A percentile compares a stretch with the other conserved stretches of the same genome.
These are phyloP conservation scores for Andricus quercusramuli DNA, from an alignment of 2,888 invertebrate species.

Conservation along the genomic window DNA sequence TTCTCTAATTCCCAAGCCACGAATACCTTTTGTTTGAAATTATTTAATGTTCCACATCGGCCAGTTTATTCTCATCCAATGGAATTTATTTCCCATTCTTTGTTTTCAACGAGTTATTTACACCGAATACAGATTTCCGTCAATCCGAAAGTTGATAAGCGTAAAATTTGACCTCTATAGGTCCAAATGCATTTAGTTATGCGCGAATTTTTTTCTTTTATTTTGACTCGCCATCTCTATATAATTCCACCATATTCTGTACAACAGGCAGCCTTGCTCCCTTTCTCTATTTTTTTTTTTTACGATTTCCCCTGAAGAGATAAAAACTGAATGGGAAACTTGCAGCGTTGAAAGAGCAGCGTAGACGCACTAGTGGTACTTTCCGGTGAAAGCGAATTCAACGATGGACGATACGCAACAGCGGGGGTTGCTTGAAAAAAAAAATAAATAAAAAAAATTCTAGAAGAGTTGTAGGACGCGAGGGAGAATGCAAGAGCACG, in stretches of 20 bases:
- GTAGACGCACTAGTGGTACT: constrained; percentile 43
- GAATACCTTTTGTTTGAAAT: neutral
- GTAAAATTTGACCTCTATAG: constrained; percentile 13
- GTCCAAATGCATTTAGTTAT: constrained; percentile 17
- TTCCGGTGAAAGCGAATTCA: constrained; percentile 57
- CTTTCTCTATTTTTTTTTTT: constrained; percentile 17
- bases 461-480: constrained; percentile 4
- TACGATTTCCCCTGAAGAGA: constrained; percentile 31
- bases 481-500: constrained; percentile 11
- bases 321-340: constrained; percentile 32
- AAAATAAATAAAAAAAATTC: neutral
- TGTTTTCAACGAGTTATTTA: neutral
- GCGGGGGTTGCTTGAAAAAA: neutral
- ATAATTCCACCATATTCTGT: neutral
- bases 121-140: neutral
- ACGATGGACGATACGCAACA: constrained; percentile 52
- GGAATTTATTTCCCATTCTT: constrained; percentile 18
- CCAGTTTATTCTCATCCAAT: neutral
- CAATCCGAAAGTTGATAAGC: constrained; percentile 12
- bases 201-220: neutral
- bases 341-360: constrained; percentile 38
- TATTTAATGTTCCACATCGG: neutral
- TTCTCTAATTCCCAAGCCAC: neutral
- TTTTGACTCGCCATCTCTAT: constrained; percentile 10
- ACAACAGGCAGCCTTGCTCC: neutral